Evolutionary conservation across 1,140 invertebrate species (phyloP).

Genomic region (Phymastichus coffea): DNA sequence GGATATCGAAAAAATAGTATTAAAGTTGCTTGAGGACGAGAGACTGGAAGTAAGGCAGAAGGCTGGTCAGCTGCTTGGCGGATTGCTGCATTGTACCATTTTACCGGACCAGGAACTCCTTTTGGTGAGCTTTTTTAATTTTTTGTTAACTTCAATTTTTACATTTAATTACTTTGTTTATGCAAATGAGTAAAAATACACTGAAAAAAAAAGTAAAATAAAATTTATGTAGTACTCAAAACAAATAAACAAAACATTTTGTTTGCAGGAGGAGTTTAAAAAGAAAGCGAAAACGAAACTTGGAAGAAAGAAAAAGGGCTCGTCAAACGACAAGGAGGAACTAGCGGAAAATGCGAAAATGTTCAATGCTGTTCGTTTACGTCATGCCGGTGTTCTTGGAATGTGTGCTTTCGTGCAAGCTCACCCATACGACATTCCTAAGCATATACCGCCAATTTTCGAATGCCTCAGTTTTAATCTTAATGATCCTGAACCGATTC

Average conservation of each 20-base stretch:
- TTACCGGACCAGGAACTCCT: constrained; percentile 62
- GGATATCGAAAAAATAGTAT: constrained; percentile 62
- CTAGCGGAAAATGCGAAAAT: constrained; percentile 42
- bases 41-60: constrained; percentile 77
- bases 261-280: constrained; percentile 59
- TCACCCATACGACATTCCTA: constrained; percentile 87
- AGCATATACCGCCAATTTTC: constrained; percentile 80
- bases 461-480: constrained; percentile 77
- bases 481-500: constrained; percentile 88
- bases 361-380: constrained; percentile 53
- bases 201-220: too few species aligned
- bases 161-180: constrained; percentile 11
- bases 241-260: constrained; percentile 16
- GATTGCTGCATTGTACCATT: constrained; percentile 83
- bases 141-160: constrained; percentile 6
- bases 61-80: constrained; percentile 80
- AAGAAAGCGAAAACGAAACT: constrained; percentile 53
- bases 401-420: constrained; percentile 86
- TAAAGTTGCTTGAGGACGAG: constrained; percentile 68
- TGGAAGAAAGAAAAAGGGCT: constrained; percentile 37
- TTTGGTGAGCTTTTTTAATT: constrained; percentile 51
- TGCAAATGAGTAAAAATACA: not conserved
- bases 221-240: too few species aligned
- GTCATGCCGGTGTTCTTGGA: constrained; percentile 84
- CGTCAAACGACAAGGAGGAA: constrained; percentile 10